Percentiles rank a stretch among this genome's conserved stretches.
Conservation (phyloP, 2,888 invertebrate species). For the Macrosiphum euphorbiae region DNA sequence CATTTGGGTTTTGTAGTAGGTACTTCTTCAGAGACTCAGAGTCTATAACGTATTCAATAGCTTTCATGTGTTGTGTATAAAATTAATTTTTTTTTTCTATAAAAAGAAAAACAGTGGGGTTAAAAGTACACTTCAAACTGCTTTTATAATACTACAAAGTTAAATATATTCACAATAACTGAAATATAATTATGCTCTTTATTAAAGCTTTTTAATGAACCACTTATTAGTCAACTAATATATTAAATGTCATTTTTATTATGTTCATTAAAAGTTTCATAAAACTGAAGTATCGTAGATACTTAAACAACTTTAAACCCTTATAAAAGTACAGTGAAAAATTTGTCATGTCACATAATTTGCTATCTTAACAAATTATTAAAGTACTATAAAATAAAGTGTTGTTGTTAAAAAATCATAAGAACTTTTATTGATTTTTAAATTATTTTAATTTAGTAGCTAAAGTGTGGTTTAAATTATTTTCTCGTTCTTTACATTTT, state of each 20-base stretch:
- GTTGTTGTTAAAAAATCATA: neutral
- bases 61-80: neutral
- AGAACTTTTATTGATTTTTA: neutral
- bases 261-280: slow-evolving; percentile 4
- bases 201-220: neutral
- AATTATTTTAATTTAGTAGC: neutral
- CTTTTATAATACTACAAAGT: neutral
- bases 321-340: neutral
- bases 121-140: neutral
- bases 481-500: neutral
- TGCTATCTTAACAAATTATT: neutral
- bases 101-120: neutral
- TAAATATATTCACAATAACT: neutral
- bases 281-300: neutral
- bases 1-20: neutral
- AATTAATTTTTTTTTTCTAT: neutral
- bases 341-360: neutral
- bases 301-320: neutral
- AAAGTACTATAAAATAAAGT: neutral
- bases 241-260: neutral
- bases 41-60: neutral
- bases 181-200: neutral
- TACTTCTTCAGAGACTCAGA: neutral
- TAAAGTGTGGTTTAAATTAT: neutral
- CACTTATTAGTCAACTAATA: neutral